Evolutionary conservation across 2,797 vertebrate genomes (phyloP), one percentile per base, ranked within the genome.

Genomic region (Gambusia yucatana): DNA sequence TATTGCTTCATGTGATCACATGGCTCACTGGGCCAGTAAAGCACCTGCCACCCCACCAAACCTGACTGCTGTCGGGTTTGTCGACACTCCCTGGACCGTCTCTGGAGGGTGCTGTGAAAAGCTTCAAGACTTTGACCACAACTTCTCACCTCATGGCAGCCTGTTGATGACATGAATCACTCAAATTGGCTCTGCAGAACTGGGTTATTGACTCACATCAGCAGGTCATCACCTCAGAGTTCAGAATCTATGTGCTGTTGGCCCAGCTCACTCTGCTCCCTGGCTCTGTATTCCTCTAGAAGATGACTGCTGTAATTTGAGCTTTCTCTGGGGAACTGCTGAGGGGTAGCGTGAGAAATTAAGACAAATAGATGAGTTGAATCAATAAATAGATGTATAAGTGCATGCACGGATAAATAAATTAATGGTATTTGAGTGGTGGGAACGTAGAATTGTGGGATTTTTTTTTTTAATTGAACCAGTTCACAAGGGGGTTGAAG

Each of bases 371-470:
- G 85, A 94, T 91, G 91, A 86, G 84, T 25, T 73, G 63, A 80
- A 93, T 90, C 95, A 95, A 95, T 92, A 95, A 95, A 95, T 86
- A 90, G 79, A 92, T 76, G 83, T 90, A 75, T 76, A 91, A 93
- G 87, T 86, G 90, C 88, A 87, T 52, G 77, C 84, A 84, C 1
- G 78, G 85, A 88, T 92, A 95, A 95, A 95, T 95, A 95, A 94
- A 94, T 92, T 14, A 79, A 89, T 92, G 82, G 83, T 76, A 84
- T 92, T 87, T 81, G 85, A 81, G 81, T 17, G 80, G 89, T 95
- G 96, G 95, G 95, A 96, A 96, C 93, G 91, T 52, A 85, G 91
- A 92, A 87, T 94, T 92, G 83, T 63, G 79, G 92, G 93, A 83
- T 78, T 90, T 9, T 50, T 22, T 50, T 50, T 89, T 91, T 85